Conservation (phyloP, 2,888 invertebrate species). For the Drosophila antonietae region DNA sequence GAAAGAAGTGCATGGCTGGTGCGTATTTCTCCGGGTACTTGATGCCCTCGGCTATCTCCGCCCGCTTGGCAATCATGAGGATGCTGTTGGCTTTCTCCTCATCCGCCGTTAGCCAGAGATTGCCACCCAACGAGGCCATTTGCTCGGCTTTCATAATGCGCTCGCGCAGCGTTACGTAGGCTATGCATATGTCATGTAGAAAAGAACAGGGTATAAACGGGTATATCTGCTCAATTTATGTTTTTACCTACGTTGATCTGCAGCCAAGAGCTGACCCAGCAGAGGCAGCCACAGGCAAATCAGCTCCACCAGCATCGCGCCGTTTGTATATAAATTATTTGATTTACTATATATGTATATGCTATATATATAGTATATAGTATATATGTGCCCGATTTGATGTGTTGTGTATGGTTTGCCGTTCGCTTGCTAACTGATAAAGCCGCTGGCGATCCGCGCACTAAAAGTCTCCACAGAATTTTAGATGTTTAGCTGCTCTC, state of each 20-base stretch:
- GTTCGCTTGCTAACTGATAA: conserved; percentile 63
- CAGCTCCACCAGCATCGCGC: conserved; percentile 42
- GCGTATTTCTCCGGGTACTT: conserved; percentile 85
- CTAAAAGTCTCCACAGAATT: conserved; percentile 46
- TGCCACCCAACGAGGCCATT: conserved; percentile 80
- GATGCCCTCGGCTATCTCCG: conserved; percentile 81
- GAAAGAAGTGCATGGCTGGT: conserved; percentile 87
- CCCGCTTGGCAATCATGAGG: conserved; percentile 83
- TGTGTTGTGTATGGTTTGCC: conserved; percentile 44
- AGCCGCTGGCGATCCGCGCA: conserved; percentile 32
- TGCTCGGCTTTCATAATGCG: conserved; percentile 83
- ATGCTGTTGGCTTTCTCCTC: conserved; percentile 84
- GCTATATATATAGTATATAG: not conserved
- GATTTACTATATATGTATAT: not conserved
- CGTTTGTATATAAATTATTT: conserved; percentile 11
- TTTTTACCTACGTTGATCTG: conserved; percentile 54
- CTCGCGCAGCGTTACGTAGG: conserved; percentile 82
- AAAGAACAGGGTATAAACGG: not conserved
- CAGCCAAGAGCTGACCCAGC: conserved; percentile 32
- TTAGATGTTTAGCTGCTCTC: conserved; percentile 28
- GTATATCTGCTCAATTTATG: not conserved
- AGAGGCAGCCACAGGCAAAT: conserved; percentile 31
- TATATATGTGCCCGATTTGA: conserved; percentile 25
- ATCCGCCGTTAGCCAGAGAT: conserved; percentile 80
- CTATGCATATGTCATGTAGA: conserved; percentile 41